Conservation (phyloP, 1,140 invertebrate species). For the Drosophila obscura region DNA sequence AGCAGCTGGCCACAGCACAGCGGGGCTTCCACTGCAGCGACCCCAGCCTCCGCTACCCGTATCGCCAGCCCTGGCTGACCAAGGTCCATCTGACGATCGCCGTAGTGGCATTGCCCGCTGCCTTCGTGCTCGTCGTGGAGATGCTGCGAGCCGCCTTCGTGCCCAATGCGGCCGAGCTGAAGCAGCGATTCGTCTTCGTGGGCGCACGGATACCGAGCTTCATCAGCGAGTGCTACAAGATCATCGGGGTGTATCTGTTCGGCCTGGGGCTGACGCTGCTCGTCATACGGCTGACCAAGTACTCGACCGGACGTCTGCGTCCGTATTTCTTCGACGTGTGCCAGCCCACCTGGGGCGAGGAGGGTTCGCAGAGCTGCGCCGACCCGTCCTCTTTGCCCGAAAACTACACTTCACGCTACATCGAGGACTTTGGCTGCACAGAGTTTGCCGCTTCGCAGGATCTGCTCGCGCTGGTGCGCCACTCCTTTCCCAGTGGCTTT, state of each 20-base stretch:
- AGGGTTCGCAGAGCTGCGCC: conserved; percentile 21
- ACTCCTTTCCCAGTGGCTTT: conserved; percentile 75
- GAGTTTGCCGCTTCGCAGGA: conserved; percentile 67
- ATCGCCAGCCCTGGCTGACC: conserved; percentile 64
- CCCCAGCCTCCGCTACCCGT: conserved; percentile 61
- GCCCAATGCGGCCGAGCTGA: conserved; percentile 44
- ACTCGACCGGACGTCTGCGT: conserved; percentile 58
- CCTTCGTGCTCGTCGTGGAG: conserved; percentile 68
- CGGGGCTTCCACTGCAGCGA: conserved; percentile 77
- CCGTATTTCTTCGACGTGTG: conserved; percentile 76
- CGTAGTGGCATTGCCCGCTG: conserved; percentile 66
- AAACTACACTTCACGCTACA: conserved; percentile 32
- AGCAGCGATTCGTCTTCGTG: conserved; percentile 72
- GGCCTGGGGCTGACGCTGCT: conserved; percentile 58
- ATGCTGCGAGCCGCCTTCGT: conserved; percentile 71
- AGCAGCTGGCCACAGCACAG: conserved; percentile 50
- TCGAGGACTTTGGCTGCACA: conserved; percentile 58
- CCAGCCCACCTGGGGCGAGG: conserved; percentile 62
- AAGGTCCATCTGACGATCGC: conserved; percentile 69
- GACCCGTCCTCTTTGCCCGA: neutral
- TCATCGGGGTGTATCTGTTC: conserved; percentile 73
- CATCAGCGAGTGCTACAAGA: conserved; percentile 77
- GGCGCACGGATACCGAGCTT: conserved; percentile 72
- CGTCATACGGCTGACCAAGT: conserved; percentile 53
- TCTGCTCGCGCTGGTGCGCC: conserved; percentile 56